Conservation (phyloP, 2,888 invertebrate species). For the Lochmaea crataegi region DNA sequence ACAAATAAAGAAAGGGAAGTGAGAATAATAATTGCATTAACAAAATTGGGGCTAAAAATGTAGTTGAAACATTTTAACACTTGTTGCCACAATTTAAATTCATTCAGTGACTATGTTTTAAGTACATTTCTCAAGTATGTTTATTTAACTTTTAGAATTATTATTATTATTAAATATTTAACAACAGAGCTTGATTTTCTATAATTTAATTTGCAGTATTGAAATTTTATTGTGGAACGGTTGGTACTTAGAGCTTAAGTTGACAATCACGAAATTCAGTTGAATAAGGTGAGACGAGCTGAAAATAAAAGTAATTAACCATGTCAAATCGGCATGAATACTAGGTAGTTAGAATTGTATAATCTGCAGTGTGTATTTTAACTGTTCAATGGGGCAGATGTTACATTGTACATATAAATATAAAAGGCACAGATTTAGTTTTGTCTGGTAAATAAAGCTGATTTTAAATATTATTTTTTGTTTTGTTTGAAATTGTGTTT, state of each 20-base stretch:
- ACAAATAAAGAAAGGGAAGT: no score
- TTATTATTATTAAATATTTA: neutral
- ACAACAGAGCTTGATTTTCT: neutral
- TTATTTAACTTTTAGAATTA: no score
- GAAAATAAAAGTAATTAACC: slow-evolving; percentile 38
- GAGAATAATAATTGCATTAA: no score
- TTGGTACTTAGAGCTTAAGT: neutral
- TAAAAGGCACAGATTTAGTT: neutral
- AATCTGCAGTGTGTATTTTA: neutral
- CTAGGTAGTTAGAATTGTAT: slow-evolving; percentile 31
- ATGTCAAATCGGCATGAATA: slow-evolving; percentile 33
- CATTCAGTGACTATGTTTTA: no score
- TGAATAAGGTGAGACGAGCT: slow-evolving; percentile 3
- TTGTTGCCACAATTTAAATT: no score
- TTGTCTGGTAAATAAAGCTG: neutral
- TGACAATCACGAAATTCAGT: slow-evolving; percentile 5
- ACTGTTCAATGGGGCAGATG: slow-evolving; percentile 6
- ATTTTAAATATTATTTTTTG: neutral
- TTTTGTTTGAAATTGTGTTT: neutral
- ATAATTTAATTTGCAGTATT: neutral
- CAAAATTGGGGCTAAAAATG: no score
- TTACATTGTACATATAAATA: neutral
- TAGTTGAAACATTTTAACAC: no score
- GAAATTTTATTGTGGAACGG: neutral
- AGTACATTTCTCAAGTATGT: no score